Conservation (phyloP, 2,113 vertebrate genomes). For the Oxyruncus cristatus region DNA sequence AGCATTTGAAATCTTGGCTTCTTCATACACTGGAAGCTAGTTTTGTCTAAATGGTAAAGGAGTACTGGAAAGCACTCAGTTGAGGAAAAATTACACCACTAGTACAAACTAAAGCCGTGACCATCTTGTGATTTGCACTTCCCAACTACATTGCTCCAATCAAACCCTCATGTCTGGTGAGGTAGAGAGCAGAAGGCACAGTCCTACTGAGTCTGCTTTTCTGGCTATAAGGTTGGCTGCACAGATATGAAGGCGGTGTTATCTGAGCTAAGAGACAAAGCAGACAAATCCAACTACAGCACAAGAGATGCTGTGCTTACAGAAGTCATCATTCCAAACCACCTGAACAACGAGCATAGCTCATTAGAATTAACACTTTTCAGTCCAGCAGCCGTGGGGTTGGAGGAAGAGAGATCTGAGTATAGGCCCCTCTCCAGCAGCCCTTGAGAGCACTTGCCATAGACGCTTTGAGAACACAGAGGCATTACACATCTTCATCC, state of each 20-base stretch:
- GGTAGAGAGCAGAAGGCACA: slow-evolving; percentile 72
- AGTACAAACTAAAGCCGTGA: slow-evolving; percentile 49
- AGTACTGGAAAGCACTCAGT: background rate
- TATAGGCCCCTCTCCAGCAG: background rate
- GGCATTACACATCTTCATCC: slow-evolving; percentile 70
- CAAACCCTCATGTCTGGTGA: slow-evolving; percentile 36
- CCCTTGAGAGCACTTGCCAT: background rate
- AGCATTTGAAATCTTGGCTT: background rate
- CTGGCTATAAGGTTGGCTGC: background rate
- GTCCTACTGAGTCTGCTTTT: background rate
- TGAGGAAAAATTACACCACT: background rate
- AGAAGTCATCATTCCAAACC: background rate
- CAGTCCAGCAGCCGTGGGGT: slow-evolving; percentile 13
- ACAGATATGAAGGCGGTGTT: background rate
- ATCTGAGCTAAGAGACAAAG: slow-evolving; percentile 38
- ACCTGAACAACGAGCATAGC: background rate
- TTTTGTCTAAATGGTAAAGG: background rate
- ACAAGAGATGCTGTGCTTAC: background rate
- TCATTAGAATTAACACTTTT: background rate
- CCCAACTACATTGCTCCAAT: slow-evolving; percentile 52
- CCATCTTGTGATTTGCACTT: slow-evolving; percentile 28
- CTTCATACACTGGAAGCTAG: background rate
- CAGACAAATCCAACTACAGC: background rate
- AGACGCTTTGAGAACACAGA: background rate
- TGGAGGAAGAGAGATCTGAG: background rate